Evolutionary conservation across 1,140 invertebrate genomes (phyloP), one percentile per base, ranked within the genome.

Genomic region (Zaprionus tsacasi): DNA sequence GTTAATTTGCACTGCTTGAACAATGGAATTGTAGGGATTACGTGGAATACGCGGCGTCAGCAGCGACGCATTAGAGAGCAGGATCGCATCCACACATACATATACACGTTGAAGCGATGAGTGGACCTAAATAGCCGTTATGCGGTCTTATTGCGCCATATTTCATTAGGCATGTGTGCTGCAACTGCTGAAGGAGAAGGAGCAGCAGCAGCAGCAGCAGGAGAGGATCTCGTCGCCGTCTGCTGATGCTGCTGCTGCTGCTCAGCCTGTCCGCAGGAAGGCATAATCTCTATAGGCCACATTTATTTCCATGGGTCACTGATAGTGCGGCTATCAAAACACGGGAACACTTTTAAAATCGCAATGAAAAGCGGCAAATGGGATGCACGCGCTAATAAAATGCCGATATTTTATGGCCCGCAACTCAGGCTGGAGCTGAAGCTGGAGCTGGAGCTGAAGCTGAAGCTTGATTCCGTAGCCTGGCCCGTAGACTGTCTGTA

Each of bases 261-360:
- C 27, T 30, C 27, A 30, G 27, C 7, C 80, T 70, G 70, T 79
- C 70, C 67, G 21, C 54, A 54, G 68, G 76, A 87, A 77, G 76
- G 81, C 86, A 88, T 91, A 91, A 91, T 91, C 89, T 91, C 89
- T 91, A 91, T 91, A 91, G 90, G 86, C 86, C 86, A 91, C 90
- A 91, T 91, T 91, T 90, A 91, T 91, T 91, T 91, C 76, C 90
- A 90, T 91, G 90, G 91, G 87, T 91, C 88, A 91, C 90, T 91
- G 90, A 91, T 91, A 91, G 90, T 80, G 90, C 67, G 82, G 82
- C 90, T 91, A 91, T 91, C 90, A 91, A 91, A 91, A 91, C 90
- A 91, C 85, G 87, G 86, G 90, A 91, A 91, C 90, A 91, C 90
- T 91, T 91, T 91, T 91, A 91, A 91, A 91, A 91, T 89, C 85